phyloP scores from a whole-genome alignment of 2,888 invertebrate genomes.

The Tenthredo amoena region DNA sequence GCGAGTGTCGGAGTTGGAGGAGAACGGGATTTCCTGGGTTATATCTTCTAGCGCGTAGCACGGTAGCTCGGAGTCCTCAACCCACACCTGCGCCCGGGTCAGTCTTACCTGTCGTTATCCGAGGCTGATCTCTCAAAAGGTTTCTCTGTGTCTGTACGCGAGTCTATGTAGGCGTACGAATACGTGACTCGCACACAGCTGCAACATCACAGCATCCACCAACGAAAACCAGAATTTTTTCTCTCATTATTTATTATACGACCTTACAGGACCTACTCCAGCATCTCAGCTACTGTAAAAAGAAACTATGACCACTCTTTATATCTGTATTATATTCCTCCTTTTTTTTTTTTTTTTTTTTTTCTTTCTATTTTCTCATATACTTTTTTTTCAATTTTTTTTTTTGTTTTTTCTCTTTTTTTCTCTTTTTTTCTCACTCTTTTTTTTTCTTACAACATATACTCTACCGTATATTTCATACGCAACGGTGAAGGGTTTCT shows the following conservation, averaged over 20 bases:
- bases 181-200: neutral
- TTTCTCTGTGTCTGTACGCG: slow-evolving; percentile 59
- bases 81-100: slow-evolving; percentile 74
- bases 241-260: neutral
- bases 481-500: too few relatives aligned
- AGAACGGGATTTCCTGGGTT: slow-evolving; percentile 34
- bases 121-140: slow-evolving; percentile 75
- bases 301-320: too few relatives aligned
- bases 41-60: slow-evolving; percentile 68
- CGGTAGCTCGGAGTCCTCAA: slow-evolving; percentile 74
- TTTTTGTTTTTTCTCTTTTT: too few relatives aligned
- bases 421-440: neutral
- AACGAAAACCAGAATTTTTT: neutral
- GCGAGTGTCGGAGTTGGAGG: neutral
- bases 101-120: slow-evolving; percentile 77
- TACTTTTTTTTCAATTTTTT: slow-evolving; percentile 30
- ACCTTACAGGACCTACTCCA: neutral
- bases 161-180: neutral
- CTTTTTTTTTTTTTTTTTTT: too few relatives aligned
- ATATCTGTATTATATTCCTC: too few relatives aligned
- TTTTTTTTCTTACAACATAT: slow-evolving; percentile 2
- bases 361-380: neutral
- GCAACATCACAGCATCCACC: neutral
- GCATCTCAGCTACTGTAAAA: too few relatives aligned
- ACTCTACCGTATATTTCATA: too few relatives aligned